Conservation (phyloP, 2,113 vertebrate genomes). For the Myrmecophaga tridactyla region DNA sequence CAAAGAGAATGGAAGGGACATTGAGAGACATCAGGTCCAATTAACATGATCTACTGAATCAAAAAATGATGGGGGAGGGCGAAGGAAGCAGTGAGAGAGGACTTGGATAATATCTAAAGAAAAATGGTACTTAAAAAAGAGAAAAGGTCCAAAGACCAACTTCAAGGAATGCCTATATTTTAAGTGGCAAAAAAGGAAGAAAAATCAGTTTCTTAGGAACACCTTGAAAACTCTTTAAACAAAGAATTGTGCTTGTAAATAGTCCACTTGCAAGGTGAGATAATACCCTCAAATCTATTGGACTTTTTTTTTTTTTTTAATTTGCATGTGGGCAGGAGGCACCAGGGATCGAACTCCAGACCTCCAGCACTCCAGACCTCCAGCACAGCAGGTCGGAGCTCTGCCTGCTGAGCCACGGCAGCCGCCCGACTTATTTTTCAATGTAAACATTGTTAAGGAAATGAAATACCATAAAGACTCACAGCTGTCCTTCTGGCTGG, state of each 20-base stretch:
- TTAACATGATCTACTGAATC: background rate
- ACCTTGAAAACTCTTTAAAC: background rate
- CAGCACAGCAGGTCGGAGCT: too few relatives aligned
- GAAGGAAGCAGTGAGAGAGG: background rate
- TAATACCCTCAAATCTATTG: background rate
- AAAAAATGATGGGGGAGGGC: background rate
- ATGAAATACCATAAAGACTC: background rate
- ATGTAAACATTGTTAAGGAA: background rate
- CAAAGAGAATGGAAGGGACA: too few relatives aligned
- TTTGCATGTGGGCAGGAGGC: too few relatives aligned
- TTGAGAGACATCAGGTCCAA: background rate
- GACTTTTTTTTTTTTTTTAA: too few relatives aligned
- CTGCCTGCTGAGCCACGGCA: too few relatives aligned
- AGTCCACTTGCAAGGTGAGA: background rate
- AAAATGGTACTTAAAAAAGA: background rate
- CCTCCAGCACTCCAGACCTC: too few relatives aligned
- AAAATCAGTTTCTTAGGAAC: background rate
- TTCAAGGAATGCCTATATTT: background rate
- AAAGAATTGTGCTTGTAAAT: background rate
- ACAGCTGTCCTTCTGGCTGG: background rate
- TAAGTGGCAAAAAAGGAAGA: background rate
- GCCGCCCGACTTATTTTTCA: too few relatives aligned
- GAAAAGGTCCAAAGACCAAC: background rate
- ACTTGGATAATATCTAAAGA: background rate
- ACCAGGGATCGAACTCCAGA: too few relatives aligned